Percentiles rank a stretch among this genome's conserved stretches.
Conservation (phyloP, 2,888 invertebrate genomes). For the Synergus gifuensis region DNA sequence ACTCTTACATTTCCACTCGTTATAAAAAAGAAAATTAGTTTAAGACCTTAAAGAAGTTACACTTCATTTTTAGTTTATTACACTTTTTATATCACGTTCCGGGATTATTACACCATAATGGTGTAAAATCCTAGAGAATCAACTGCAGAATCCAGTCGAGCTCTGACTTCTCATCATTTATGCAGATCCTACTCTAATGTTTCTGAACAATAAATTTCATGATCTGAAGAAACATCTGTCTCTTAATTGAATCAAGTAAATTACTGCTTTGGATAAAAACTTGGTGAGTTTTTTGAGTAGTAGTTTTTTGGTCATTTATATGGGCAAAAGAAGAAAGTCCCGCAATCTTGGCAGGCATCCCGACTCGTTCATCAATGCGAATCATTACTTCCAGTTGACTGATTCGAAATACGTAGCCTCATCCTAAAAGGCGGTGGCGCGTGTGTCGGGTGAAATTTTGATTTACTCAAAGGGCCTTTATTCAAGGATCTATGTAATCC, state of each 20-base stretch:
- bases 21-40: conserved; percentile 58
- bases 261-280: background rate
- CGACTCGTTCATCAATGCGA: conserved; percentile 54
- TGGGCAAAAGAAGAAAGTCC: conserved; percentile 44
- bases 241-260: background rate
- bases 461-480: conserved; percentile 51
- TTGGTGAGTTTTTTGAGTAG: background rate
- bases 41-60: conserved; percentile 57
- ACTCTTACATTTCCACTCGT: conserved; percentile 51
- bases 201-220: too few relatives aligned
- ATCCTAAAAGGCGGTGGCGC: conserved; percentile 45
- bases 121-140: background rate
- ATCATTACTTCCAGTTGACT: conserved; percentile 58
- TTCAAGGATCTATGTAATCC: conserved; percentile 49
- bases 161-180: too few relatives aligned
- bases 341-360: conserved; percentile 56
- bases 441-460: conserved; percentile 51
- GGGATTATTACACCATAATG: background rate
- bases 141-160: background rate
- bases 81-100: conserved; percentile 49
- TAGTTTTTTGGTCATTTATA: conserved; percentile 27
- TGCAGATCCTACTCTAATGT: too few relatives aligned
- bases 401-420: conserved; percentile 50
- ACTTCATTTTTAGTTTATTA: conserved; percentile 58
- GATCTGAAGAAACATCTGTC: background rate